Conservation (phyloP, 1,140 invertebrate species). For the Camponotus floridanus region DNA sequence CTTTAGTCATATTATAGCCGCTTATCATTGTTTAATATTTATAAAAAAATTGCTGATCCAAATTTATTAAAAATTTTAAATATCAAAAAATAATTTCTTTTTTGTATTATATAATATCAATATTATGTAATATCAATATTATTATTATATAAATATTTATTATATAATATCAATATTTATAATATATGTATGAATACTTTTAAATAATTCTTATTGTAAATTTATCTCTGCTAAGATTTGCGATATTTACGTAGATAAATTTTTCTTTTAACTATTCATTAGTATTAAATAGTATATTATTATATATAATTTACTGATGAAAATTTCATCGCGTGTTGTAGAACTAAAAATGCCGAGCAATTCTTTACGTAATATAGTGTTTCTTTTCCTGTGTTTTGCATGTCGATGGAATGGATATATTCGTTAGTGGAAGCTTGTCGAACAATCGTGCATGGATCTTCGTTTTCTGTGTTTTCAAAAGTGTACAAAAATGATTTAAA, state of each 20-base stretch:
- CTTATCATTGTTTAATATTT: background rate
- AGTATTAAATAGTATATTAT: background rate
- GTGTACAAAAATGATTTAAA: background rate
- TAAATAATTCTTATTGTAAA: background rate
- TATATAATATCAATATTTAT: background rate
- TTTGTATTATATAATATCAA: background rate
- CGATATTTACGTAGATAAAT: background rate
- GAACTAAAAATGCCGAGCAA: constrained; percentile 70
- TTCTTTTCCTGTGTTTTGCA: constrained; percentile 1
- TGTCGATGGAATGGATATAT: constrained; percentile 28
- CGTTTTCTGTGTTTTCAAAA: background rate
- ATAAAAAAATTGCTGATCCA: background rate
- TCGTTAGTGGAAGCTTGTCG: constrained; percentile 46
- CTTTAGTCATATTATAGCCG: background rate
- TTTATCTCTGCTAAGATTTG: constrained; percentile 1
- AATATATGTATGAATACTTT: background rate
- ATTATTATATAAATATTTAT: no score
- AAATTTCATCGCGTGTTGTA: constrained; percentile 61
- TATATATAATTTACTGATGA: constrained; percentile 30
- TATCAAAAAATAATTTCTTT: background rate
- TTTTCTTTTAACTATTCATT: constrained; percentile 10
- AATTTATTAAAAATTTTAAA: background rate
- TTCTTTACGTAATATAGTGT: constrained; percentile 66
- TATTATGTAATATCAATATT: background rate
- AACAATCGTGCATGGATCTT: background rate